A percentile compares a stretch with the other conserved stretches of the same genome.
phyloP scores from a whole-genome alignment of 2,113 vertebrate genomes.

The Catharus bicknelli region DNA sequence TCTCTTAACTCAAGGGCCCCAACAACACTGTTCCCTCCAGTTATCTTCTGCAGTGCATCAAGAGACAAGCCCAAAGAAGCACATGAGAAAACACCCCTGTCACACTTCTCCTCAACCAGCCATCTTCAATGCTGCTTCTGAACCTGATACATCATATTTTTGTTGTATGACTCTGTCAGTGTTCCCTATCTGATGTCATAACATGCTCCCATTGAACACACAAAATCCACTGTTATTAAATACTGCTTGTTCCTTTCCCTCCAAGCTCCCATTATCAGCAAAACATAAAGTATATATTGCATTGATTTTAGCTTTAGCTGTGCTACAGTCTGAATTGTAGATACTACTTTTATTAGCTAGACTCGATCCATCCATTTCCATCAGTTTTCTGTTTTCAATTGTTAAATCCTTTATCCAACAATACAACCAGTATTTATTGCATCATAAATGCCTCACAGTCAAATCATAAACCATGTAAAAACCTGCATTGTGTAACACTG shows the following conservation, averaged over 20 bases:
- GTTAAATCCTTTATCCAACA: conserved; percentile 10
- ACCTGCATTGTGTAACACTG: not conserved
- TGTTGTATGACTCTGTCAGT: not conserved
- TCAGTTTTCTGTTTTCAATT: conserved; percentile 32
- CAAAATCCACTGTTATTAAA: not conserved
- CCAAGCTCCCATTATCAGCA: not conserved
- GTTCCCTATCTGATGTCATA: not conserved
- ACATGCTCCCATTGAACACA: not conserved
- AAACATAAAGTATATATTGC: not conserved
- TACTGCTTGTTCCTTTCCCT: not conserved
- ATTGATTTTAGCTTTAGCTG: not conserved
- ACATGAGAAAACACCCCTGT: not conserved
- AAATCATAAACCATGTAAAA: conserved; percentile 34
- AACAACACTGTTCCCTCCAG: not conserved
- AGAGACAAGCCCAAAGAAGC: not conserved
- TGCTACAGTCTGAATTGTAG: not conserved
- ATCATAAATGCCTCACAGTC: conserved; percentile 31
- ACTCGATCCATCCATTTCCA: not conserved
- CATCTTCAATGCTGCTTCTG: not conserved
- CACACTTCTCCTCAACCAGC: not conserved
- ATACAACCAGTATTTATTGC: conserved; percentile 40
- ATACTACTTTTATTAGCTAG: conserved; percentile 23
- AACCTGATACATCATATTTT: not conserved
- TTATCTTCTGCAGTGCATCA: not conserved
- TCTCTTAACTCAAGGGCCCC: not conserved